Conservation (phyloP, 2,113 vertebrate species). For the Corythornis cristatus region DNA sequence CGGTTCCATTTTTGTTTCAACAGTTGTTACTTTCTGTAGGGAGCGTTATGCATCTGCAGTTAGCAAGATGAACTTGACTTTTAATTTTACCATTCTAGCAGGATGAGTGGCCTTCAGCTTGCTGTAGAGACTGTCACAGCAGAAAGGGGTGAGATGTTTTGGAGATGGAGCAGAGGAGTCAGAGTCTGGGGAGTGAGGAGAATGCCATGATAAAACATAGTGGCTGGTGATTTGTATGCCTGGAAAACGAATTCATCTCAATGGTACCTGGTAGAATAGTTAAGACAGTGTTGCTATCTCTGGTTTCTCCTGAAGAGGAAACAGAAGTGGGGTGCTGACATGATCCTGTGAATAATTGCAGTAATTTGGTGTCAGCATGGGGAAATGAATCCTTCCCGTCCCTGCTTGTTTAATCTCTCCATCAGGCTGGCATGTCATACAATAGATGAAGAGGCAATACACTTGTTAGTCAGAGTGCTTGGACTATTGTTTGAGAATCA, state of each 20-base stretch:
- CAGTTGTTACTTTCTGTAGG: conserved; percentile 32
- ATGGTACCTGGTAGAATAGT: not conserved
- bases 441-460: not conserved
- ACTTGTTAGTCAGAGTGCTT: not conserved
- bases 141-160: not conserved
- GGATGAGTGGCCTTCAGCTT: not conserved
- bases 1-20: conserved; percentile 51
- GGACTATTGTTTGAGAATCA: not conserved
- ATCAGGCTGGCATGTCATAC: not conserved
- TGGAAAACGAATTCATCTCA: not conserved
- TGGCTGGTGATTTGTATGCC: not conserved
- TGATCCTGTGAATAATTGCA: not conserved
- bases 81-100: not conserved
- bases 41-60: not conserved
- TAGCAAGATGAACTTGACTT: not conserved
- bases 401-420: not conserved
- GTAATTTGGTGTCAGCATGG: not conserved
- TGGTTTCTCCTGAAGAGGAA: not conserved
- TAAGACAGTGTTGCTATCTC: not conserved
- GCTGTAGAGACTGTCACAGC: not conserved
- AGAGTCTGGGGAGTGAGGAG: not conserved
- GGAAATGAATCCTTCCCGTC: not conserved
- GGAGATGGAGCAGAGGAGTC: not conserved
- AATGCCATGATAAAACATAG: not conserved
- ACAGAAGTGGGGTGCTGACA: not conserved